Percentiles rank a stretch among this genome's conserved stretches.
Evolutionary conservation across 2,113 vertebrate genomes (phyloP).

Genomic region (Carettochelys insculpta): DNA sequence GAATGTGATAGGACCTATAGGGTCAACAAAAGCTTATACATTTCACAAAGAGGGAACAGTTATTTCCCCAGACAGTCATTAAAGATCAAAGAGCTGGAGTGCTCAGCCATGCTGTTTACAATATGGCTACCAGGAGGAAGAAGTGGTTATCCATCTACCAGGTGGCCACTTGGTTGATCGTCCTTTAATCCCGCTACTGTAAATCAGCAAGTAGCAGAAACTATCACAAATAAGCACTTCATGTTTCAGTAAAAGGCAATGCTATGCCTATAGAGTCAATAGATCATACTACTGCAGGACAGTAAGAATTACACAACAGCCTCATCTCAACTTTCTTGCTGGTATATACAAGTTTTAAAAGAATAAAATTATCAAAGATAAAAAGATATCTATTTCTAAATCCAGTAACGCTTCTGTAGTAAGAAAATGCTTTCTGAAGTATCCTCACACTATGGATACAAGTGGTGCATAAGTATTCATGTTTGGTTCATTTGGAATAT

Average conservation of each 20-base stretch:
- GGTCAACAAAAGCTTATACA: background rate
- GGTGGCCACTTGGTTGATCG: background rate
- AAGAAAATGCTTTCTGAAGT: background rate
- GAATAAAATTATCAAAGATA: background rate
- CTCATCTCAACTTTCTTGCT: background rate
- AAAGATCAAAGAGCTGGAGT: background rate
- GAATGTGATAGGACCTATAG: background rate
- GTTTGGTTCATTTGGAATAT: background rate
- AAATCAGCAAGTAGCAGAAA: background rate
- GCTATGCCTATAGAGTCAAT: background rate
- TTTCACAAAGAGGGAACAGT: fast-evolving
- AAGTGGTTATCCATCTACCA: background rate
- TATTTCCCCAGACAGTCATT: background rate
- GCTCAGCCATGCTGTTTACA: background rate
- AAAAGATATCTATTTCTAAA: background rate
- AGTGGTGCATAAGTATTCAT: background rate
- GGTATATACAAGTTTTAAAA: background rate
- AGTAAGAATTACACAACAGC: background rate
- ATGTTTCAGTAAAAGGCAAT: background rate
- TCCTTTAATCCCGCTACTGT: background rate
- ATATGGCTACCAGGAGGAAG: background rate
- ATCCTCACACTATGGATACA: background rate
- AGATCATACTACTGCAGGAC: background rate
- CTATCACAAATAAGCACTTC: no score
- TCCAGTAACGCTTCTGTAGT: background rate